Percentiles rank a stretch among this genome's conserved stretches.
phyloP scores from a whole-genome alignment of 2,888 invertebrate genomes.

The Onchidella celtica region DNA sequence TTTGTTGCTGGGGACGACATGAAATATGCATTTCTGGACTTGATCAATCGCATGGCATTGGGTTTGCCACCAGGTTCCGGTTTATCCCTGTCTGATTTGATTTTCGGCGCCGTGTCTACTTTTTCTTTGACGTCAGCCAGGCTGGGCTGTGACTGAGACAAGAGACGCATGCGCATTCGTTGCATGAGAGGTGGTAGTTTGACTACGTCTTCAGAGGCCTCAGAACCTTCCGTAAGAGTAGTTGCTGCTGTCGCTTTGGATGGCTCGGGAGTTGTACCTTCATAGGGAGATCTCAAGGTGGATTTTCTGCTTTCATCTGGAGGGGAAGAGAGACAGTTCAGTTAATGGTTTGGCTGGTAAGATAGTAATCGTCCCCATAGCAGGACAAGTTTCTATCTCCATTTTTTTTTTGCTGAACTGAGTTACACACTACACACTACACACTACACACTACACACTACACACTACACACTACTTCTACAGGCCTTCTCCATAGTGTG shows the following conservation, averaged over 20 bases:
- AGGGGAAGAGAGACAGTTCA: no score
- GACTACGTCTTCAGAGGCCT: not conserved
- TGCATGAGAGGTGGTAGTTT: constrained; percentile 32
- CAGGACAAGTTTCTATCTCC: no score
- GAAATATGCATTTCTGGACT: constrained; percentile 46
- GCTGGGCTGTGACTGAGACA: not conserved
- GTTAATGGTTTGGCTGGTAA: no score
- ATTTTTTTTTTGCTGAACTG: no score
- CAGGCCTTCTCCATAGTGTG: no score
- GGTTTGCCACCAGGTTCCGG: not conserved
- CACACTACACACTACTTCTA: no score
- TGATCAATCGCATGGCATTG: not conserved
- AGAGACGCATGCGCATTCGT: not conserved
- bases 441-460: no score
- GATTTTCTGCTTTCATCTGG: no score
- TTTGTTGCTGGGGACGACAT: not conserved
- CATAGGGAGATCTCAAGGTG: constrained; percentile 15
- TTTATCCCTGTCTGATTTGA: not conserved
- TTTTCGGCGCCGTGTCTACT: not conserved
- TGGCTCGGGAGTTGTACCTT: not conserved
- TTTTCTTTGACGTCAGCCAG: not conserved
- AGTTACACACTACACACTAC: no score
- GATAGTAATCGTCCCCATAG: no score
- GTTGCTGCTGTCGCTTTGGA: not conserved
- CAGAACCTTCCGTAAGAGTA: not conserved